Percentiles rank a stretch among this genome's conserved stretches.
phyloP scores from a whole-genome alignment of 2,113 vertebrate species.

The Ellobius talpinus region DNA sequence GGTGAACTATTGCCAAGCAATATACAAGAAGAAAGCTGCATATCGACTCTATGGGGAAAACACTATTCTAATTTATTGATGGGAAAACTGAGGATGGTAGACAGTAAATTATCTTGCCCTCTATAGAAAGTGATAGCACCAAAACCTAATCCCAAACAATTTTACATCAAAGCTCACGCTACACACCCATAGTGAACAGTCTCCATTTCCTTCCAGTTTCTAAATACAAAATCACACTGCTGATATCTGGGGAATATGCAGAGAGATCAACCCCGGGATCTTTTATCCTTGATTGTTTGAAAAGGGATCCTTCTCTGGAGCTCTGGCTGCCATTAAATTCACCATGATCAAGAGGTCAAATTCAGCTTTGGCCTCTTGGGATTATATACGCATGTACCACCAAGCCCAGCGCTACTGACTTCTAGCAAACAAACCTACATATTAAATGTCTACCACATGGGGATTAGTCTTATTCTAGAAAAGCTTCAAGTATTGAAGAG shows the following conservation, averaged over 20 bases:
- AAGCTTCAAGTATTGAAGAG: not conserved
- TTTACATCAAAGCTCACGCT: not conserved
- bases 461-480: not conserved
- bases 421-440: not conserved
- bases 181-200: no score
- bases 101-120: not conserved
- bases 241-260: not conserved
- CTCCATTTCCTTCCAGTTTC: not conserved
- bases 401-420: not conserved
- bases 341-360: not conserved
- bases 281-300: not conserved
- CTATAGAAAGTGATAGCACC: no score
- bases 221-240: not conserved
- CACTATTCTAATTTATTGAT: not conserved
- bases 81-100: not conserved
- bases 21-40: not conserved
- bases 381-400: no score
- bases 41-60: not conserved
- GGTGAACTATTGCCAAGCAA: no score
- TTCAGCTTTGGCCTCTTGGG: not conserved
- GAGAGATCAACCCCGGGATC: not conserved
- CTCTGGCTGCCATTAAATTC: not conserved
- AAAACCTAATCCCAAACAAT: no score
- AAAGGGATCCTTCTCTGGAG: not conserved
- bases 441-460: not conserved